Evolutionary conservation across 2,797 vertebrate species (phyloP), one percentile per base, ranked within the genome.

Genomic region (Rallus crepitans): DNA sequence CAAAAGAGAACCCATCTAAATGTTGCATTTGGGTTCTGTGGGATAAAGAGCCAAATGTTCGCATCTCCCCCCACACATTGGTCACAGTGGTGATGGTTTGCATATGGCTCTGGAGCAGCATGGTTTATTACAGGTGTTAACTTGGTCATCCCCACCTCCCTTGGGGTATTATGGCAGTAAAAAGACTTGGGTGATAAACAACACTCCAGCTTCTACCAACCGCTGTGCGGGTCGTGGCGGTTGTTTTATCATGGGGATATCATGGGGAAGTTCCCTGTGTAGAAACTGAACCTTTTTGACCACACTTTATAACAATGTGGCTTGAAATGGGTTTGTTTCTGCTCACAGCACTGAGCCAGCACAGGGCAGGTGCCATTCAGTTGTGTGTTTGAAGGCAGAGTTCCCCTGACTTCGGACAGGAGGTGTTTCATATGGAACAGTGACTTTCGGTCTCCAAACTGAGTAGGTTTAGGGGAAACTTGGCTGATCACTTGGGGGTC

Each of bases 211-310:
- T 60, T 60, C 14, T 55, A 3, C 37, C 27, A 23, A 64, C 27
- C 28, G 3, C 64, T 40, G 50, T 37, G 17, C 0, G 1, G 80
- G 31, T 63, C 31, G 1, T 9, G 11, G 53, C 1, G 0, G 70
- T 56, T 8, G 37, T 28, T 77, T 65, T 35, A 7, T 47, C 1
- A 0, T 40, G 35, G 18, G n/a, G 37, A 10, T 69, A 12, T 9
- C 11, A 2, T 1, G 6, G 25, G 39, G 47, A 71, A 66, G 59
- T 45, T 80, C 68, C 25, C 39, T 39, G 39, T 15, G 7, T 31
- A n/a, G 76, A 18, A 72, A 15, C 56, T 5, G 37, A 63, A 64
- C 71, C 77, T 78, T 68, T 45, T n/a, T 30, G 42, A 40, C 42
- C 31, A 42, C 16, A 7, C 77, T 78, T 68, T 45, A 28, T 25